Evolutionary conservation across 2,888 invertebrate genomes (phyloP).

Genomic region (Achlya flavicornis): DNA sequence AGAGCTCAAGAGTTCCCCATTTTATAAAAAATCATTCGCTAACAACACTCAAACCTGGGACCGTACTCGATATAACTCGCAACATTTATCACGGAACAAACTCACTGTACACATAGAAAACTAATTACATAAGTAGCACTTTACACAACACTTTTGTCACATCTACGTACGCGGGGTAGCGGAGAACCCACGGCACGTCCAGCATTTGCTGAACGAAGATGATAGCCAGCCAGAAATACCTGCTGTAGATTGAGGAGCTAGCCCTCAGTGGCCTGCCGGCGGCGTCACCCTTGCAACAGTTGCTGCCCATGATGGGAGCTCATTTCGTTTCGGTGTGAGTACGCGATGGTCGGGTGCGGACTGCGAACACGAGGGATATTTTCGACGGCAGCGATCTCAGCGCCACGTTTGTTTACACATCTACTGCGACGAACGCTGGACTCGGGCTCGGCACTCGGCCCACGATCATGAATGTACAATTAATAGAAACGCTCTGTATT

Average conservation of each 20-base stretch:
- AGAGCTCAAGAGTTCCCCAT: slow-evolving; percentile 29
- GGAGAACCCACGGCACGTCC: slow-evolving; percentile 68
- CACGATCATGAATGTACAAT: slow-evolving; percentile 8
- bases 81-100: slow-evolving; percentile 5
- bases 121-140: slow-evolving; percentile 19
- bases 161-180: slow-evolving; percentile 66
- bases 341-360: slow-evolving; percentile 68
- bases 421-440: slow-evolving; percentile 1
- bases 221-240: slow-evolving; percentile 75
- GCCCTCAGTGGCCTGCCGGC: slow-evolving; percentile 73
- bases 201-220: slow-evolving; percentile 62
- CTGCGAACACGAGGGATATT: slow-evolving; percentile 70
- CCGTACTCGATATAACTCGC: slow-evolving; percentile 4
- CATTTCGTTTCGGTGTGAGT: slow-evolving; percentile 68
- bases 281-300: slow-evolving; percentile 84
- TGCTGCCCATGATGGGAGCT: slow-evolving; percentile 82
- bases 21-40: slow-evolving; percentile 31
- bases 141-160: slow-evolving; percentile 44
- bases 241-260: slow-evolving; percentile 78
- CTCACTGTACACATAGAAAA: slow-evolving; percentile 6
- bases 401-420: slow-evolving; percentile 54
- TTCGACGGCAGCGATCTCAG: slow-evolving; percentile 59
- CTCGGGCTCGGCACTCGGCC: slow-evolving; percentile 13
- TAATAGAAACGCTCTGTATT: neutral
- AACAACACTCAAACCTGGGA: slow-evolving; percentile 29